Percentiles rank a stretch among this genome's conserved stretches.
Evolutionary conservation across 2,888 invertebrate genomes (phyloP).

Genomic region (Oligia strigilis): DNA sequence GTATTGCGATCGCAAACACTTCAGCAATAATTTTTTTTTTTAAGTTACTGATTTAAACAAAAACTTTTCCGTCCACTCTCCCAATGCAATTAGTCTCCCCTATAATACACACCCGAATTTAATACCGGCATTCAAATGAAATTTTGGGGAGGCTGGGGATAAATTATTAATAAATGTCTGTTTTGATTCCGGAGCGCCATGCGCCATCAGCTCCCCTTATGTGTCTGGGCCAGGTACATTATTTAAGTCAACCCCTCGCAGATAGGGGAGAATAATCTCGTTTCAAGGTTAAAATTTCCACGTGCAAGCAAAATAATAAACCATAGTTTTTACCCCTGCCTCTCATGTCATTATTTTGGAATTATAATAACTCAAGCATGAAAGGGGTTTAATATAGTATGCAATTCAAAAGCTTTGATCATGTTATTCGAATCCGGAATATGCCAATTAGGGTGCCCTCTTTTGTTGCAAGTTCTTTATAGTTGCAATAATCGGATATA

Average conservation of each 20-base stretch:
- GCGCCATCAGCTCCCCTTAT: neutral
- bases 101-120: neutral
- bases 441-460: neutral
- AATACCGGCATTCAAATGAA: neutral
- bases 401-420: slow-evolving; percentile 1
- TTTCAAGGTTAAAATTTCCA: slow-evolving; percentile 21
- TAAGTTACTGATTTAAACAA: neutral
- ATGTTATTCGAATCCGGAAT: neutral
- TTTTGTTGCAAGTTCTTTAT: slow-evolving; percentile 3
- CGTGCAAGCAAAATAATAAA: slow-evolving; percentile 7
- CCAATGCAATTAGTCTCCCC: neutral
- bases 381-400: slow-evolving; percentile 10
- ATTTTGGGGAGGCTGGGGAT: neutral
- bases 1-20: neutral
- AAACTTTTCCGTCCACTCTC: neutral
- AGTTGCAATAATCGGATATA: slow-evolving; percentile 1
- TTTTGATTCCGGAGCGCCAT: neutral
- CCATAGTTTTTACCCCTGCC: neutral
- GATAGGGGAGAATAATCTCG: neutral
- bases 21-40: neutral
- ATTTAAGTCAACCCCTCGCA: slow-evolving; percentile 6
- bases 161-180: neutral
- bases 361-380: slow-evolving; percentile 3
- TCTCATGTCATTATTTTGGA: neutral
- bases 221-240: slow-evolving; percentile 17